Conservation (phyloP, 2,888 invertebrate species). For the Ormyrus thymus region DNA sequence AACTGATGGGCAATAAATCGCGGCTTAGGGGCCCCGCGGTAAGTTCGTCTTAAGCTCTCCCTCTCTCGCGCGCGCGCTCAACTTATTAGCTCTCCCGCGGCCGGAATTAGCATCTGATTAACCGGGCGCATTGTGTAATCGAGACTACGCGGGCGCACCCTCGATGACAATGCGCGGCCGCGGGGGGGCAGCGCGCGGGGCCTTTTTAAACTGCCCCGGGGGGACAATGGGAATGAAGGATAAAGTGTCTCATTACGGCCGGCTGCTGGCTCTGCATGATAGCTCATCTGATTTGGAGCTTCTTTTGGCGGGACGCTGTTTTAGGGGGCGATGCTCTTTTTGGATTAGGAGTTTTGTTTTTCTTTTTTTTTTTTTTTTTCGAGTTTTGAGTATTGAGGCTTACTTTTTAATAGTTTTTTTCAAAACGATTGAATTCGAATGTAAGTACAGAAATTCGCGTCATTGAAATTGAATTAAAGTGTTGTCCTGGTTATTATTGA, state of each 20-base stretch:
- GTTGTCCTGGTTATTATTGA: too few relatives aligned
- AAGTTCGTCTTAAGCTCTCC: constrained; percentile 36
- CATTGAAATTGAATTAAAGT: too few relatives aligned
- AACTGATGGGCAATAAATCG: not conserved
- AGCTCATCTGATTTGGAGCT: not conserved
- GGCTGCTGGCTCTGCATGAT: not conserved
- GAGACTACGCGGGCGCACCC: constrained; percentile 3
- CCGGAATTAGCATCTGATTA: constrained; percentile 50
- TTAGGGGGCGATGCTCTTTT: not conserved
- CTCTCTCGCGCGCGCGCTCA: constrained; percentile 2
- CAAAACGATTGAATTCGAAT: not conserved
- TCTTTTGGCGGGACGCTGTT: not conserved
- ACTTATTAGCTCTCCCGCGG: constrained; percentile 18
- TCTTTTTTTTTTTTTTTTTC: not conserved
- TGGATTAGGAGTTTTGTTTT: not conserved
- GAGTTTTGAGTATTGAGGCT: not conserved
- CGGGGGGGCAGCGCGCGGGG: not conserved
- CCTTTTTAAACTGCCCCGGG: too few relatives aligned
- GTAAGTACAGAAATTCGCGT: not conserved
- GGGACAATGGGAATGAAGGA: not conserved
- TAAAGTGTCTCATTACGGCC: constrained; percentile 27
- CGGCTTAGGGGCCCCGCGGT: not conserved
- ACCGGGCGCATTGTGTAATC: not conserved
- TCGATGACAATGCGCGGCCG: constrained; percentile 7
- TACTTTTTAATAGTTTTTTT: not conserved